Base-by-base conservation (phyloP, 2,113 vertebrate species). In the western clawed frog (Xenopus tropicalis) region DNA sequence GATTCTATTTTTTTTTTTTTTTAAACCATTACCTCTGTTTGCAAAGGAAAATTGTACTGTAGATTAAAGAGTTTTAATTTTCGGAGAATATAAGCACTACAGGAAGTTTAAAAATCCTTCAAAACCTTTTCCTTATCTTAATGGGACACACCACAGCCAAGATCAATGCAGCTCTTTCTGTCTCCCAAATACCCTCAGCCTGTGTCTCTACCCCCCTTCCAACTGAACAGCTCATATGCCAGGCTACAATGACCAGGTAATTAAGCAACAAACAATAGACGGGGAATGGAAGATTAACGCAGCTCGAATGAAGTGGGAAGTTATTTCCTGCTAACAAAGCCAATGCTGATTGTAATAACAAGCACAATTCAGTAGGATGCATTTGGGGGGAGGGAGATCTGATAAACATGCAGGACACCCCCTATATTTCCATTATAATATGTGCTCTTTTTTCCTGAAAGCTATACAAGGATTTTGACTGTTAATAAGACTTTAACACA, bases 241-340 rank as follows among this genome's bases (percentile, higher is more conserved):
- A 1, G 66, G 78, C 80, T 81, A 66, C 8, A 0, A 52, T 19
- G 80, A 83, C 79, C 84, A 86, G 83, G 88, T 88, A 88, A 91
- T 91, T 89, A 91, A 85, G 86, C 84, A 77, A 70, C 81, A 84
- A 79, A 90, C 87, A 89, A 89, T 88, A 80, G 85, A 70, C 78
- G 65, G 57, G 88, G 87, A 86, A 89, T 87, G 88, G 85, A 77
- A 87, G 88, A 91, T 91, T 91, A 91, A 88, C 80, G 80, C 56
- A 7, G 52, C 44, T 71, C 68, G 0, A 37, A 64, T 88, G 71
- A 82, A 85, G 80, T 12, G 73, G 78, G 80, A 83, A 90, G 89
- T 90, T 87, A 89, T 90, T 90, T 88, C 79, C 66, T 85, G 77
- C 85, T 86, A 86, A 89, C 85, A 91, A 89, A 90, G 85, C 80